phyloP scores from a whole-genome alignment of 2,113 vertebrate genomes.

The Myrmecobius fasciatus region DNA sequence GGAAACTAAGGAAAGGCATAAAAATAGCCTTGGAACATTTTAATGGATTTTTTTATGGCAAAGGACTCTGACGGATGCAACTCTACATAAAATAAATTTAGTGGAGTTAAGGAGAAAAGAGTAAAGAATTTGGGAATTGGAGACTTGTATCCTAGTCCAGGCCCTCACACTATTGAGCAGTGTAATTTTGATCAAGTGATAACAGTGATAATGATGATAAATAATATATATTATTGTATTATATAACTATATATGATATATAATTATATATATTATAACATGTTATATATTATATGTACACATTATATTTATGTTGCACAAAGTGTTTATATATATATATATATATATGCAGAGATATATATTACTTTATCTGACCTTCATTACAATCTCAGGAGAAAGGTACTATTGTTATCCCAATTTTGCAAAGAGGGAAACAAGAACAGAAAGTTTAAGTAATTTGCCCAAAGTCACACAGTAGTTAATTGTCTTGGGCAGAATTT shows the following conservation, averaged over 20 bases:
- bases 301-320: neutral
- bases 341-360: neutral
- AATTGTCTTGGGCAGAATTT: neutral
- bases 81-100: neutral
- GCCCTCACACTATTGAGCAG: neutral
- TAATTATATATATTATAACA: too few relatives aligned
- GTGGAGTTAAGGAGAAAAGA: neutral
- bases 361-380: neutral
- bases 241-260: too few relatives aligned
- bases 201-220: neutral
- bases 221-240: neutral
- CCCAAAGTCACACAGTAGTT: neutral
- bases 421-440: neutral
- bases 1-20: neutral
- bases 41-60: conserved; percentile 37
- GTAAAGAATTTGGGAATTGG: neutral
- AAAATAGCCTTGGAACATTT: neutral
- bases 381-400: neutral
- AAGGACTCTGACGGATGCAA: neutral
- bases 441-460: neutral
- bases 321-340: neutral
- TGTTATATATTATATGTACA: too few relatives aligned
- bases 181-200: neutral
- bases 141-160: neutral
- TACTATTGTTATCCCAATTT: neutral